Evolutionary conservation across 1,140 invertebrate species (phyloP), one percentile per base, ranked within the genome.

Genomic region (Danaus plexippus): DNA sequence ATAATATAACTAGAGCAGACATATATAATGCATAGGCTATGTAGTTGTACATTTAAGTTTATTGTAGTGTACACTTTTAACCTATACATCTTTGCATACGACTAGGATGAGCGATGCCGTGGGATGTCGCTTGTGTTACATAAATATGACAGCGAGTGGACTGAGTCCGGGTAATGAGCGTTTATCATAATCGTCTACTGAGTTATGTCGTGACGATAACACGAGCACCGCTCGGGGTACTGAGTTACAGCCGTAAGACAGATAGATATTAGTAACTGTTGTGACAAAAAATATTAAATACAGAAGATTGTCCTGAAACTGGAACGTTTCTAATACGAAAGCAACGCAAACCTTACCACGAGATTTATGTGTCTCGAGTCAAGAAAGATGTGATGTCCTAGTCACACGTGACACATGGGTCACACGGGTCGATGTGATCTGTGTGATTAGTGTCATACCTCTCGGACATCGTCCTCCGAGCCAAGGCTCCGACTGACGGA

Each of bases 381-480:
- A 22, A 12, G 47, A 32, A 32, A 32, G 22, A 32, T 32, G 22
- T 32, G 22, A 32, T 32, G 2, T 32, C 22, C 22, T 32, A 6
- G 2, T 22, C 18, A 22, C 6, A 22, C 6, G 18, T 2, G 18
- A 22, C 18, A 22, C 6, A 22, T 22, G 6, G 22, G 22, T 32
- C 22, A 32, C 22, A 32, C 22, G 22, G 22, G 22, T 6, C 5
- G 7, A 6, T 32, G 22, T 6, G 22, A 32, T 32, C 22, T 0
- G 4, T 32, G 22, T 32, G 22, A 32, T 32, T 32, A 32, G 22
- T 5, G 2, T 32, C 22, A 32, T 62, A 88, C 87, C 87, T 88
- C 57, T 88, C 87, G 1, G 84, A 87, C 46, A 80, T 59, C 0
- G 87, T 85, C 61, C 87, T 64, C 43, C 87, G 63, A 0, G 82